These are phyloP conservation scores for Mesorhabditis spiculigera DNA, from an alignment of 2,888 invertebrate genomes.

Conservation along the genomic window DNA sequence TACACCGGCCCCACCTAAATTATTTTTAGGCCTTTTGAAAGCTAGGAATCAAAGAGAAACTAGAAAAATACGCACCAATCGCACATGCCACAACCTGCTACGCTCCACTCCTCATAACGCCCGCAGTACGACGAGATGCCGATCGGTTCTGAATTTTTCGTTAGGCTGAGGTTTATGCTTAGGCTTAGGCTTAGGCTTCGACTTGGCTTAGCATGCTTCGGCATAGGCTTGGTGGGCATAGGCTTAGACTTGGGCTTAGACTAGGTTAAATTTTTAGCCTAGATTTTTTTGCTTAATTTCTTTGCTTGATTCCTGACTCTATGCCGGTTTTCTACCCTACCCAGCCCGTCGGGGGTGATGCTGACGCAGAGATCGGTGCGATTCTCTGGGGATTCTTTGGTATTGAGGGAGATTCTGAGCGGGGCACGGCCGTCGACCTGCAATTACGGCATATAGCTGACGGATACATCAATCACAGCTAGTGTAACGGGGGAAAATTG, in stretches of 20 bases:
- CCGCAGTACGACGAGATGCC: background rate
- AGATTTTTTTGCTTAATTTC: no score
- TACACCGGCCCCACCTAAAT: constrained; percentile 8
- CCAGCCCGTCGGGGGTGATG: constrained; percentile 9
- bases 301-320: no score
- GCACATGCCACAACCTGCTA: constrained; percentile 16
- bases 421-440: constrained; percentile 16
- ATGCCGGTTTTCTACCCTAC: no score
- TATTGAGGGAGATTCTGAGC: background rate
- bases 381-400: constrained; percentile 7
- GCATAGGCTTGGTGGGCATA: no score
- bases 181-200: no score
- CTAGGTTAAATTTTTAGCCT: no score
- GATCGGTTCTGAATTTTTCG: no score
- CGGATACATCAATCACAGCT: background rate
- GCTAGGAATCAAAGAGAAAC: background rate
- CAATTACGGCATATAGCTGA: constrained; percentile 8
- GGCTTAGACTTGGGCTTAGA: no score
- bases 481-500: no score
- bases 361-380: no score
- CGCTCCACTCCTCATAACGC: constrained; percentile 1
- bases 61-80: constrained; percentile 20
- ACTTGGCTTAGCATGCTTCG: no score
- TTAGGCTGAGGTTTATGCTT: no score
- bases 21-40: background rate